Percentiles rank a stretch among this genome's conserved stretches.
Evolutionary conservation across 2,888 invertebrate genomes (phyloP).

Genomic region (Bugulina stolonifera): DNA sequence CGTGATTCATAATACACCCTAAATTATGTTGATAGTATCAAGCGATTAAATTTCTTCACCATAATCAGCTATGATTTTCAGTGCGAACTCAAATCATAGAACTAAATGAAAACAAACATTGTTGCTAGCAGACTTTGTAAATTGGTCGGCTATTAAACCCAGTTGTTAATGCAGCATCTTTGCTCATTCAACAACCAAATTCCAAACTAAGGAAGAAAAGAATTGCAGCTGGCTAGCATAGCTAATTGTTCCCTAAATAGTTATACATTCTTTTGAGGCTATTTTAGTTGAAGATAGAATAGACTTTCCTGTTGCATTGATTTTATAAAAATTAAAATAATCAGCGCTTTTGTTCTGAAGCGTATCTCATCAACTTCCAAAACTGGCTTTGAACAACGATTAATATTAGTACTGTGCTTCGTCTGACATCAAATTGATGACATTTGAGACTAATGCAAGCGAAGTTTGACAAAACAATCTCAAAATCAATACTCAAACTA

Average conservation of each 20-base stretch:
- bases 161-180: too few species aligned
- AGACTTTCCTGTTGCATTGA: neutral
- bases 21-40: too few species aligned
- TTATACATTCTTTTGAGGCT: neutral
- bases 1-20: too few species aligned
- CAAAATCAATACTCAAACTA: slow-evolving; percentile 22
- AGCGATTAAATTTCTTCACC: too few species aligned
- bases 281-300: neutral
- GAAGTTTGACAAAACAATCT: slow-evolving; percentile 19
- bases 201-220: too few species aligned
- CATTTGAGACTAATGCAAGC: slow-evolving; percentile 24
- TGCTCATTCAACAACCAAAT: too few species aligned
- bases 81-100: too few species aligned
- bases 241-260: neutral
- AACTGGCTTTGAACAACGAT: slow-evolving; percentile 21
- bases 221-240: too few species aligned
- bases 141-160: too few species aligned
- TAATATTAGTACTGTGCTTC: neutral
- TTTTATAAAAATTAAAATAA: neutral
- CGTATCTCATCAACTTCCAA: slow-evolving; percentile 12
- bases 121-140: too few species aligned
- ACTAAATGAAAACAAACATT: too few species aligned
- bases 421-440: slow-evolving; percentile 25
- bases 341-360: neutral
- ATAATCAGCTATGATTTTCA: too few species aligned